Conservation (phyloP, 1,140 invertebrate species). For the Drosophila melanogaster region DNA sequence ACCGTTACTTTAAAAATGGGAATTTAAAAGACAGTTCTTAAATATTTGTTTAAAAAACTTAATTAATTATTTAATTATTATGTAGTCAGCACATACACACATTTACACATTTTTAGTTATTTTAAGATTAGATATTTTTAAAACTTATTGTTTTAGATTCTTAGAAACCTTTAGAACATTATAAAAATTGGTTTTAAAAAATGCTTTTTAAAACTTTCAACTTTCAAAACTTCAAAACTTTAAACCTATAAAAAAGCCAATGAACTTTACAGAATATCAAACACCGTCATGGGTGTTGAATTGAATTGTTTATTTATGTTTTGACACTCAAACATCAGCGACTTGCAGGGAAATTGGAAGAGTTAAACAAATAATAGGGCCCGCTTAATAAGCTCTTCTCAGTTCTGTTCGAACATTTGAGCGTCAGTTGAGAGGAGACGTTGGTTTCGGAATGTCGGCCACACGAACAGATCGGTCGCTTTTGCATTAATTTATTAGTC, state of each 20-base stretch:
- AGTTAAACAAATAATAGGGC: constrained; percentile 8
- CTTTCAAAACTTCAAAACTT: too few species aligned
- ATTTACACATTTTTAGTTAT: too few species aligned
- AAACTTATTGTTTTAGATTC: too few species aligned
- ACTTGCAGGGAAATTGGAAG: constrained; percentile 1
- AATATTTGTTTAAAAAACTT: too few species aligned
- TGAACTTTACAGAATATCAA: not conserved
- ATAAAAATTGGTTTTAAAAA: too few species aligned
- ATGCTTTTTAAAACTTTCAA: too few species aligned
- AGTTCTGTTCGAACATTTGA: not conserved
- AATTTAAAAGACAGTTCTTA: not conserved
- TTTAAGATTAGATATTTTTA: too few species aligned
- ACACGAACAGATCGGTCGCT: constrained; percentile 1
- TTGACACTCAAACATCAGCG: constrained; percentile 5
- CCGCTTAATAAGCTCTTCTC: constrained; percentile 1
- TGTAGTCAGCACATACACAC: too few species aligned
- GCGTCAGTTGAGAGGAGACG: constrained; percentile 27
- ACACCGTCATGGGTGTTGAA: too few species aligned
- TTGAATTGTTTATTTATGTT: not conserved
- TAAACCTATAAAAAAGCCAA: too few species aligned
- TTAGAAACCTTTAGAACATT: too few species aligned
- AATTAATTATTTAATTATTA: too few species aligned
- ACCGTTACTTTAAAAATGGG: not conserved
- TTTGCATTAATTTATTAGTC: constrained; percentile 12
- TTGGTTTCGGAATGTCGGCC: constrained; percentile 10